Conservation (phyloP, 2,113 vertebrate species). For the Diglossa brunneiventris region DNA sequence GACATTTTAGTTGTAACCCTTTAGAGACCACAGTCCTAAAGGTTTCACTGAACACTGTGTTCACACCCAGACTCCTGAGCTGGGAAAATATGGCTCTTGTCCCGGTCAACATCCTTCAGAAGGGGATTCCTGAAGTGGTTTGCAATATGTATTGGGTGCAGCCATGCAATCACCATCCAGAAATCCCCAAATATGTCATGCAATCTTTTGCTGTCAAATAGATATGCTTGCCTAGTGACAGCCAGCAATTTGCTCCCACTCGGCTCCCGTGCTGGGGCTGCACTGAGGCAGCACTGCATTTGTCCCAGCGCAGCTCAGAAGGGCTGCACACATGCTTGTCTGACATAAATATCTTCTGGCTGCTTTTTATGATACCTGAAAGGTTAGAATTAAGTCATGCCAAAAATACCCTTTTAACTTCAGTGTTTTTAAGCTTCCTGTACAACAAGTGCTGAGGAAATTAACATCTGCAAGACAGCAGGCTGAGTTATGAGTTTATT, state of each 20-base stretch:
- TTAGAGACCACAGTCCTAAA: neutral
- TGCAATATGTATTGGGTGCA: neutral
- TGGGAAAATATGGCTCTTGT: neutral
- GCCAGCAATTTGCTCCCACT: neutral
- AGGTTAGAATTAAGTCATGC: neutral
- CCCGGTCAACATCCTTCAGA: neutral
- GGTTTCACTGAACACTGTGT: neutral
- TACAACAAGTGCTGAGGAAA: neutral
- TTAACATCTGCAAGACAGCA: neutral
- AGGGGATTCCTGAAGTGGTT: slow-evolving; percentile 1
- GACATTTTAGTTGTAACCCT: slow-evolving; percentile 65
- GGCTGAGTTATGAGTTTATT: neutral
- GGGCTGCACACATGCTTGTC: neutral
- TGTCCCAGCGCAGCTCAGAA: neutral
- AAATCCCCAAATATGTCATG: neutral
- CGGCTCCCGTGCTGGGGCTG: rapidly evolving
- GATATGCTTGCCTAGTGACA: neutral
- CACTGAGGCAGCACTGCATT: rapidly evolving
- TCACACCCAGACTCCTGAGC: neutral
- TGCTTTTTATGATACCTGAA: neutral
- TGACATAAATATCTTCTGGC: neutral
- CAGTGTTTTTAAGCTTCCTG: neutral
- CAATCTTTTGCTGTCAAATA: neutral
- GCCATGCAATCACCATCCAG: neutral
- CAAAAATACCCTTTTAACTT: neutral